These are phyloP conservation scores for Eucidaris tribuloides DNA, from an alignment of 35 echinoderm and acorn worm genomes.

Conservation along the genomic window DNA sequence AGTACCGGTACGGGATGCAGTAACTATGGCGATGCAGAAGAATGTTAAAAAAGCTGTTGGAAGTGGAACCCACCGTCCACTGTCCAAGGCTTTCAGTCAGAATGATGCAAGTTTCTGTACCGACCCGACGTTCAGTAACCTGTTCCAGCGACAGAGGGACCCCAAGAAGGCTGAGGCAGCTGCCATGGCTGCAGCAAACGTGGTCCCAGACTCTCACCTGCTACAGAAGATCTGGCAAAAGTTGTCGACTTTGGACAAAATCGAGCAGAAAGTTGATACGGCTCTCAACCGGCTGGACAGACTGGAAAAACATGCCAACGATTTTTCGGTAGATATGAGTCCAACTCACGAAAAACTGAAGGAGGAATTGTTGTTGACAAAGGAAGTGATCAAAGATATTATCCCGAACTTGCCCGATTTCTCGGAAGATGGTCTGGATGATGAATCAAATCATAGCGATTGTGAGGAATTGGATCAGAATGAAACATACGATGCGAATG, in stretches of 20 bases:
- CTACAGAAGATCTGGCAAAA: slow-evolving; percentile 22
- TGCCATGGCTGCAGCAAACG: background rate
- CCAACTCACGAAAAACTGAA: slow-evolving; percentile 1
- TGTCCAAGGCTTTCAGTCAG: background rate
- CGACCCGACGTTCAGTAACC: background rate
- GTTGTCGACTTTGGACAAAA: slow-evolving; percentile 10
- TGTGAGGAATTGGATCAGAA: background rate
- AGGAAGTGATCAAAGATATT: slow-evolving; percentile 13
- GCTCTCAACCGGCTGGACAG: slow-evolving; percentile 5
- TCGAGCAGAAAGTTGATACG: slow-evolving; percentile 6
- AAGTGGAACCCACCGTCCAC: background rate
- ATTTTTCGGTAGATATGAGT: background rate
- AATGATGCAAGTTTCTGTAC: slow-evolving; percentile 17
- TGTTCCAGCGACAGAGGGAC: background rate
- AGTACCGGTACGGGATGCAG: no score
- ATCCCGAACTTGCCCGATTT: slow-evolving; percentile 16
- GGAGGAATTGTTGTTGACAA: slow-evolving; percentile 4
- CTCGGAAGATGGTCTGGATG: background rate
- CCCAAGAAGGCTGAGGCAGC: background rate
- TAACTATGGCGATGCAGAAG: background rate
- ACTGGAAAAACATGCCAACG: slow-evolving; percentile 1
- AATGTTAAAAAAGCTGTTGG: background rate
- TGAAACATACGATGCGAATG: background rate
- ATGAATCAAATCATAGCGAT: no score
- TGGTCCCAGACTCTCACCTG: background rate